A percentile compares a stretch with the other conserved stretches of the same genome.
Evolutionary conservation across 2,888 invertebrate genomes (phyloP).

Genomic region (Phortica okadai): DNA sequence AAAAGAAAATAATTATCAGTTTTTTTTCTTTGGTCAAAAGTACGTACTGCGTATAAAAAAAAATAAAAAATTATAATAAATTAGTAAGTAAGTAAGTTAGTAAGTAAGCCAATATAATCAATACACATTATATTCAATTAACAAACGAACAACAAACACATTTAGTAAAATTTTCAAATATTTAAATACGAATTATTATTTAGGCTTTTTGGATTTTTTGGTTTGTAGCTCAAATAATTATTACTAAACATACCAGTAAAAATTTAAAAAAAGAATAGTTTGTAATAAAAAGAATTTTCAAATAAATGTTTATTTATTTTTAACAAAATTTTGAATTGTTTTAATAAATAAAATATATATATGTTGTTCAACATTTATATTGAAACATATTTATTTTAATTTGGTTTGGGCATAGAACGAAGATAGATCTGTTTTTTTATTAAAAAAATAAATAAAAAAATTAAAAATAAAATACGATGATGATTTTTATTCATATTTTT

Average conservation of each 20-base stretch:
- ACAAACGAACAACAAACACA: slow-evolving; percentile 29
- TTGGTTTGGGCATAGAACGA: slow-evolving; percentile 7
- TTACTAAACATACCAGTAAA: slow-evolving; percentile 10
- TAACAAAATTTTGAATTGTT: no score
- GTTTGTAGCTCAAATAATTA: slow-evolving; percentile 19
- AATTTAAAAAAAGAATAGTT: not conserved
- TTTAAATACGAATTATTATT: slow-evolving; percentile 9
- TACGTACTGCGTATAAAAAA: not conserved
- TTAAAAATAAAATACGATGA: not conserved
- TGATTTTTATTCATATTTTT: not conserved
- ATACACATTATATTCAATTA: slow-evolving; percentile 22
- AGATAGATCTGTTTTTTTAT: slow-evolving; percentile 21
- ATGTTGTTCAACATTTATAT: no score
- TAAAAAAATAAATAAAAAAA: not conserved
- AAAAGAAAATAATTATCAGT: no score
- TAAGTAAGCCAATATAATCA: slow-evolving; percentile 27
- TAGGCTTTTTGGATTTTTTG: not conserved
- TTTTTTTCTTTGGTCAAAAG: no score
- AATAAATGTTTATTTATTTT: not conserved
- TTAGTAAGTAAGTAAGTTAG: not conserved
- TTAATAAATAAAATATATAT: no score
- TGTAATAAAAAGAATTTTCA: not conserved
- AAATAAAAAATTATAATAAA: not conserved
- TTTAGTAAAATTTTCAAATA: slow-evolving; percentile 25
- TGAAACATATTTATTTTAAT: not conserved